Conservation (phyloP, 2,113 vertebrate genomes). For the Triplophysa rosa region DNA sequence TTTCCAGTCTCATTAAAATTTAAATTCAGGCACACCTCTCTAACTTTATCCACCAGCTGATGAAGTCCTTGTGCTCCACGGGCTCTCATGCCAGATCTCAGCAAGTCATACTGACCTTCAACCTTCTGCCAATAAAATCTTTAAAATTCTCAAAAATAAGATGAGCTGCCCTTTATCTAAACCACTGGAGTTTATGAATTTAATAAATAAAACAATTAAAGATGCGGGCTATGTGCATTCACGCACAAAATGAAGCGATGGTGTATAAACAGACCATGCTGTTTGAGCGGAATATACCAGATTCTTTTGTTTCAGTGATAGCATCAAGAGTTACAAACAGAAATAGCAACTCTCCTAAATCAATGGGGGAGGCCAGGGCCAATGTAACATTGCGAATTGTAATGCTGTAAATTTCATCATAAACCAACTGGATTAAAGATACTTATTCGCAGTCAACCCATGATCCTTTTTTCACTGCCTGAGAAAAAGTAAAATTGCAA, state of each 20-base stretch:
- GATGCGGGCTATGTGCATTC: neutral
- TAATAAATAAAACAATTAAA: neutral
- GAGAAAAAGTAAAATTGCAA: no score
- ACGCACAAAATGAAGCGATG: neutral
- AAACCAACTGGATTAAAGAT: no score
- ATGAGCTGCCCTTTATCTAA: constrained; percentile 9
- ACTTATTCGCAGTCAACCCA: no score
- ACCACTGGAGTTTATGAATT: neutral
- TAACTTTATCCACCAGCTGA: constrained; percentile 45
- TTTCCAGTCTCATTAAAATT: constrained; percentile 16
- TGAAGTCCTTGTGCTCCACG: constrained; percentile 57
- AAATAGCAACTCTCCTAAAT: no score
- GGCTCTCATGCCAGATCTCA: constrained; percentile 48
- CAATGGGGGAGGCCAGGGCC: no score
- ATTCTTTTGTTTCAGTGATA: no score
- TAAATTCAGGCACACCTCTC: constrained; percentile 36
- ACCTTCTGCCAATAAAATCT: constrained; percentile 17
- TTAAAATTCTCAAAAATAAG: constrained; percentile 22
- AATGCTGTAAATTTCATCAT: no score
- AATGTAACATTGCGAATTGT: no score
- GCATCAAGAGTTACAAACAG: no score
- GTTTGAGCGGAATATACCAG: no score
- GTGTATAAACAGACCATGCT: no score
- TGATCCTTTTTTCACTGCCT: no score
- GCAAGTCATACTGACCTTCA: constrained; percentile 30